Base-by-base conservation (phyloP, 2,888 invertebrate species). In the Spodoptera littoralis region DNA sequence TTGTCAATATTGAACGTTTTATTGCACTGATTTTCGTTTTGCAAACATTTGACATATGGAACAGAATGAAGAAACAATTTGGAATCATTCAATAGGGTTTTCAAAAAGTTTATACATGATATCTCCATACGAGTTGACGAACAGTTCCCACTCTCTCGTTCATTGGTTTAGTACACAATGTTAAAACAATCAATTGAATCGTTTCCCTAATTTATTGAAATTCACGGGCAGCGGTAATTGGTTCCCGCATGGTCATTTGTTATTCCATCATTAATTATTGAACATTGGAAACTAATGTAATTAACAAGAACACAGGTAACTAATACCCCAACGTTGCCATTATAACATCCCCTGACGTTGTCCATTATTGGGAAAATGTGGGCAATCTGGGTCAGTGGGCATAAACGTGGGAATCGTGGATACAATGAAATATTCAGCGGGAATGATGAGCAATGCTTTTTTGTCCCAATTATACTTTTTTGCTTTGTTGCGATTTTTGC, bases 221-320 rank as follows among this genome's bases (percentile, higher is more conserved):
- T 41, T 41, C 56, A 55, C 6, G 36, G 13, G 30, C 27, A 27
- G 41, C 41, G 11, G n/a, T 64, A 70, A 72, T 75, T 70, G 50
- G 48, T 49, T 44, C 43, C 22, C 59, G 11, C 55, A 49, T 42
- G 48, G 12, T 36, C 50, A 65, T 77, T 68, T 60, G 50, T 75
- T 65, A 70, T 71, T 60, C 56, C 49, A 58, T 49, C 68, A 71
- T 77, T 68, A 68, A 77, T 75, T 76, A 75, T 66, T 63, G 50
- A 72, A 59, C 61, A 63, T 65, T 63, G 56, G 59, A 52, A 65
- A 57, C 64, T 76, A 65, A 68, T 68, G 65, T 75, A 77, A 77
- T 77, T 72, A 77, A 65, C 63, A 65, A 44, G 5, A 52, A 50
- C 55, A 49, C 53, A 53, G 55, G 58, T 71, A 76, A 46, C 72